Conservation (phyloP, 2,797 vertebrate species). For the Sebastes itinus region DNA sequence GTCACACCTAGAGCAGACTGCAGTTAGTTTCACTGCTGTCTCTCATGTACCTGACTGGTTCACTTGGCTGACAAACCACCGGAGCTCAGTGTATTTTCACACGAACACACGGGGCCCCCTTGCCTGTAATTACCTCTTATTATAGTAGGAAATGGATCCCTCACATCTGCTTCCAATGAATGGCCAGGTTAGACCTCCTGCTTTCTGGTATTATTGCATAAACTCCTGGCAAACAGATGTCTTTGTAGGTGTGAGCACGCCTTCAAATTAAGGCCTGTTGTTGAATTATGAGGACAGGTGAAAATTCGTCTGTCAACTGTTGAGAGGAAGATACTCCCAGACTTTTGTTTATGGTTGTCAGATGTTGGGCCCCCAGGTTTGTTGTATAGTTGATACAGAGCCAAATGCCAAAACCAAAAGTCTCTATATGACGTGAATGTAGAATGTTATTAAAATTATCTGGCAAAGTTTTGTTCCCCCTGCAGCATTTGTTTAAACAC, state of each 20-base stretch:
- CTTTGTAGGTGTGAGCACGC: slow-evolving; percentile 61
- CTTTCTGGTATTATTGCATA: slow-evolving; percentile 73
- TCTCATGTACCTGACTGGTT: slow-evolving; percentile 35
- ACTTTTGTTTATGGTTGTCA: slow-evolving; percentile 63
- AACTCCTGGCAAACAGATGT: slow-evolving; percentile 80
- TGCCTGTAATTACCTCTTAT: slow-evolving; percentile 81
- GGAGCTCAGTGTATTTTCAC: slow-evolving; percentile 65
- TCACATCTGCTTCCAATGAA: slow-evolving; percentile 85
- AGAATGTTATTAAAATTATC: slow-evolving; percentile 26
- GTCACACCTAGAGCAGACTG: slow-evolving; percentile 41
- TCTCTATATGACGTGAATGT: background rate
- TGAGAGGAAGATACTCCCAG: slow-evolving; percentile 50
- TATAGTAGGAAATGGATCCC: slow-evolving; percentile 78
- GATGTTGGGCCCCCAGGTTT: slow-evolving; percentile 45
- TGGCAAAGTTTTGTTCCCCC: background rate
- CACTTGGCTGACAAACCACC: slow-evolving; percentile 50
- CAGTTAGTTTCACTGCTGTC: slow-evolving; percentile 43
- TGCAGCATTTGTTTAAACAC: background rate
- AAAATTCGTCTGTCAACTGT: slow-evolving; percentile 66
- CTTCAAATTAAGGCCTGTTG: slow-evolving; percentile 73
- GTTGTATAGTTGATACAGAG: slow-evolving; percentile 9
- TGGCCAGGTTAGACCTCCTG: slow-evolving; percentile 70
- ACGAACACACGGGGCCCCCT: slow-evolving; percentile 55
- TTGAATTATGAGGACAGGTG: slow-evolving; percentile 73
- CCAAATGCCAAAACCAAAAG: slow-evolving; percentile 29